Evolutionary conservation across 2,797 vertebrate species (phyloP), one percentile per base, ranked within the genome.

Genomic region (Gouania willdenowi): DNA sequence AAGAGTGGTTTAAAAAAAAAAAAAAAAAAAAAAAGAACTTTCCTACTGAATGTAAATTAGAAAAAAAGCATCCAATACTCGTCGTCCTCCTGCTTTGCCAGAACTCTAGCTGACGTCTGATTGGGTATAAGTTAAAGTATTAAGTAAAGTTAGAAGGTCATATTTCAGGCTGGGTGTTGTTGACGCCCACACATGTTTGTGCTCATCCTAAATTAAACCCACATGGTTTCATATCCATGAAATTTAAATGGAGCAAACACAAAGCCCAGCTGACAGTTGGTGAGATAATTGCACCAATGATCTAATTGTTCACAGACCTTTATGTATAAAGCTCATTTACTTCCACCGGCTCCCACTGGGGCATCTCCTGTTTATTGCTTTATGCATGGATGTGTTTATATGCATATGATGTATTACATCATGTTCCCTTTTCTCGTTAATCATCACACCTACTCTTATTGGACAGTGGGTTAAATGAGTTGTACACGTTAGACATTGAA

Each of bases 271-370:
- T 66, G 73, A 71, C 63, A 66, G 42, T 45, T 4, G n/a, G 44
- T 47, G 57, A 33, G 67, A 75, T 66, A 77, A 82, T 71, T 77
- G 52, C 49, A 18, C 48, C 55, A 59, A 54, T 80, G 63, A 79
- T 78, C 35, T 51, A 55, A 65, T 78, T 54, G 55, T 49, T 77
- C 75, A 75, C 82, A 77, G 62, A 64, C 65, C 68, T n/a, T n/a
- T 72, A 21, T 14, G 21, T 31, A 57, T 60, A 30, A 56, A 57
- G 73, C 51, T 75, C 83, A 83, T 85, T 80, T 72, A 55, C 59
- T 52, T 25, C 32, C 79, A 26, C 64, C 47, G 64, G 36, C 71
- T 77, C 73, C 76, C 76, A 3, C 19, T 36, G 41, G 41, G 80
- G 55, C 49, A 45, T 66, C 23, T 58, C 27, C 48, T 46, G 51